These are phyloP conservation scores for Teleogryllus oceanicus DNA, from an alignment of 2,888 invertebrate species.

Conservation along the genomic window DNA sequence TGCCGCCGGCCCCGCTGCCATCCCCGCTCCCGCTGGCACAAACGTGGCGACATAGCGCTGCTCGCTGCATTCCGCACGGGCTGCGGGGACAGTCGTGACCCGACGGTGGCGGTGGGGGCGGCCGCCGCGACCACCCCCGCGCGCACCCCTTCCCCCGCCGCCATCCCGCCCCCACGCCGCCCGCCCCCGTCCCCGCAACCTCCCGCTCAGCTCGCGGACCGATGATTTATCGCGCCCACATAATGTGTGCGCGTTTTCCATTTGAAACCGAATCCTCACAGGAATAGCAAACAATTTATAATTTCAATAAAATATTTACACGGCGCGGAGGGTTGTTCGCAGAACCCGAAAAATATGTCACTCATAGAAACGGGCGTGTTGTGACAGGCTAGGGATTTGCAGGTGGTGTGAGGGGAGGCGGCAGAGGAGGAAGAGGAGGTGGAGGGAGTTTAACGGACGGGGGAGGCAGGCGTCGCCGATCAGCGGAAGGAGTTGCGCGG, in stretches of 20 bases:
- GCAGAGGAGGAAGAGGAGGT: background rate
- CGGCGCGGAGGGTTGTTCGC: conserved; percentile 18
- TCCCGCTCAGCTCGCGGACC: background rate
- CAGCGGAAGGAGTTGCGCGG: background rate
- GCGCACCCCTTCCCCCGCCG: conserved; percentile 44
- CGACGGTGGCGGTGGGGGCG: conserved; percentile 50
- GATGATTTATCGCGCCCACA: conserved; percentile 25
- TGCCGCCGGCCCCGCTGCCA: background rate
- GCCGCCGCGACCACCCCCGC: conserved; percentile 53
- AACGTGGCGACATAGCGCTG: conserved; percentile 31
- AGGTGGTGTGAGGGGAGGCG: conserved; percentile 3
- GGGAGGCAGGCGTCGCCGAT: too few species aligned
- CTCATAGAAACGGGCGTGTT: conserved; percentile 18
- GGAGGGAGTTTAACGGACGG: background rate
- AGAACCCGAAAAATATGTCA: conserved; percentile 18
- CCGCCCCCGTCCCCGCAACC: background rate
- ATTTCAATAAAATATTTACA: conserved; percentile 18
- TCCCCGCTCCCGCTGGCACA: too few species aligned
- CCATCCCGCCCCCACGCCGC: background rate
- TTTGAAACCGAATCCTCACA: conserved; percentile 3
- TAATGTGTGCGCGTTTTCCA: conserved; percentile 33
- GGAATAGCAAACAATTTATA: conserved; percentile 18
- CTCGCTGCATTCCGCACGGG: conserved; percentile 57
- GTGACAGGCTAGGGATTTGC: conserved; percentile 18
- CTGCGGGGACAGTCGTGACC: conserved; percentile 52